A percentile compares a stretch with the other conserved stretches of the same genome.
phyloP scores from a whole-genome alignment of 2,113 vertebrate species.

The Pachypanchax playfairii region DNA sequence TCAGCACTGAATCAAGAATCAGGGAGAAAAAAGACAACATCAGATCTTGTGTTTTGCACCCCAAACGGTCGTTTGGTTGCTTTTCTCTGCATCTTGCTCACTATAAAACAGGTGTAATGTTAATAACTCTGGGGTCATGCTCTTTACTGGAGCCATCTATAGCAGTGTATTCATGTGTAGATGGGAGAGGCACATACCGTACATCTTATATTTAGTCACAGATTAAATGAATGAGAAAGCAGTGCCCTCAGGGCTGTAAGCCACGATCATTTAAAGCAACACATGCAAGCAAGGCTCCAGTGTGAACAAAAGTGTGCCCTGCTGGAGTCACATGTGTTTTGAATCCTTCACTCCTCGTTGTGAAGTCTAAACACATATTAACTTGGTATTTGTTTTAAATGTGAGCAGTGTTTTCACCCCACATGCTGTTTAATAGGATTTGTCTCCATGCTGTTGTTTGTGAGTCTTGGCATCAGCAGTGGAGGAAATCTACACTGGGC shows the following conservation, averaged over 20 bases:
- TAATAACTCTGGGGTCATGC: neutral
- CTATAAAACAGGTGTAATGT: neutral
- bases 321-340: slow-evolving; percentile 27
- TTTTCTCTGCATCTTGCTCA: neutral
- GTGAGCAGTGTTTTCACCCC: slow-evolving; percentile 46
- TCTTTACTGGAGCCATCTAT: neutral
- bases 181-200: neutral
- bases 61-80: neutral
- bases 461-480: slow-evolving; percentile 62
- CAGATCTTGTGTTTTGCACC: too few species aligned
- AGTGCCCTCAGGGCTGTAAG: neutral
- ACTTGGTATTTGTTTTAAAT: slow-evolving; percentile 61
- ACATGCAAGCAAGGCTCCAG: slow-evolving; percentile 9
- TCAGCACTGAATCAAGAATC: too few species aligned
- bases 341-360: slow-evolving; percentile 37
- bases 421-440: slow-evolving; percentile 59
- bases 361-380: slow-evolving; percentile 50
- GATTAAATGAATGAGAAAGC: slow-evolving; percentile 11
- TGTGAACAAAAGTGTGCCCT: slow-evolving; percentile 3
- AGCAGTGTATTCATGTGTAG: slow-evolving; percentile 6
- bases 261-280: neutral
- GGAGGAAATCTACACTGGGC: slow-evolving; percentile 58
- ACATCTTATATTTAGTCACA: slow-evolving; percentile 6
- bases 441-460: slow-evolving; percentile 43
- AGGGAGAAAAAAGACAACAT: too few species aligned